A percentile compares a stretch with the other conserved stretches of the same genome.
Evolutionary conservation across 1,140 invertebrate genomes (phyloP).

Genomic region (Brachionus angularis): DNA sequence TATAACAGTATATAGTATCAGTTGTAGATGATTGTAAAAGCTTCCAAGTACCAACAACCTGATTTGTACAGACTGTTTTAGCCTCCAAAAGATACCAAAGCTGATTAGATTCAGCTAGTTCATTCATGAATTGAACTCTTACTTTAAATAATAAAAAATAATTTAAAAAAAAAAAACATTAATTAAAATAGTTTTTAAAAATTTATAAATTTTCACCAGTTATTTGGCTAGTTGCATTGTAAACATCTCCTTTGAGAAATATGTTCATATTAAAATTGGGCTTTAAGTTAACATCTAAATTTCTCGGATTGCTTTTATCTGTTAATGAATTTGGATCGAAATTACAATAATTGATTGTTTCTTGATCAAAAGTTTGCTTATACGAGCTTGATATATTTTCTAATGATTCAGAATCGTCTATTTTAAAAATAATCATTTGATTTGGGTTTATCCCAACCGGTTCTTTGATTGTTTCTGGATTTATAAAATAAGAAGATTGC

Average conservation of each 20-base stretch:
- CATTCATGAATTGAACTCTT: slow-evolving; percentile 36
- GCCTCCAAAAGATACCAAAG: slow-evolving; percentile 40
- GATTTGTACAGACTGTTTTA: slow-evolving; percentile 37
- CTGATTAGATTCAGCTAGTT: slow-evolving; percentile 28
- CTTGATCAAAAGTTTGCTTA: slow-evolving; percentile 40
- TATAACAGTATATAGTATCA: slow-evolving; percentile 41
- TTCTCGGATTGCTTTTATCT: slow-evolving; percentile 3
- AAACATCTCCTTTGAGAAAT: slow-evolving; percentile 1
- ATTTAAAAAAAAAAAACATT: not conserved
- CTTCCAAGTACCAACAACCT: slow-evolving; percentile 35
- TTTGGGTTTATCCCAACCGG: no score
- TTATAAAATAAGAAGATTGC: no score
- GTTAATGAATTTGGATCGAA: slow-evolving; percentile 17
- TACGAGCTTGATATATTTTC: slow-evolving; percentile 35
- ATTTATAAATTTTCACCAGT: not conserved
- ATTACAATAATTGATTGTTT: slow-evolving; percentile 40
- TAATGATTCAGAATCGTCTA: slow-evolving; percentile 19
- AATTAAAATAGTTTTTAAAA: slow-evolving; percentile 1
- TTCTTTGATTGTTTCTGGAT: no score
- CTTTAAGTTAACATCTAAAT: not conserved
- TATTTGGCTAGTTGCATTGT: slow-evolving; percentile 29
- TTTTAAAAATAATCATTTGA: slow-evolving; percentile 24
- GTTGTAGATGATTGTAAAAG: slow-evolving; percentile 35
- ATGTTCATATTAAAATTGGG: slow-evolving; percentile 36
- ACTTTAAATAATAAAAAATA: slow-evolving; percentile 21